Percentiles rank a stretch among this genome's conserved stretches.
Conservation (phyloP, 2,113 vertebrate genomes). For the Vireo altiloquus region DNA sequence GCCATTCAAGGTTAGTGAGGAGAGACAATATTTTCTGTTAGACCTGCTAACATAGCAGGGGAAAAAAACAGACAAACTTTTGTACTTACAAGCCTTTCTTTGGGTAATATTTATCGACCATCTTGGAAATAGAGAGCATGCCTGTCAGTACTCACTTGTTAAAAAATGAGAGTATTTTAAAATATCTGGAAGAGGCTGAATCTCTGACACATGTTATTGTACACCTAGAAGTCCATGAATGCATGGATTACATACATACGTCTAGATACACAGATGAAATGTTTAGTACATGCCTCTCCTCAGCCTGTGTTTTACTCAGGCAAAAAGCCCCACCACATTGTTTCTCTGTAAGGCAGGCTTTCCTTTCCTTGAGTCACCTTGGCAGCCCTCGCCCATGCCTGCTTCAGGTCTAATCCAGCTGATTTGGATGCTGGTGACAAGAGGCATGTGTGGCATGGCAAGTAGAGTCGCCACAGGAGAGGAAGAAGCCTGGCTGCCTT, state of each 20-base stretch:
- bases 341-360: not conserved
- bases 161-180: not conserved
- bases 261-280: rapidly evolving
- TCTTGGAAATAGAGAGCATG: not conserved
- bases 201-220: not conserved
- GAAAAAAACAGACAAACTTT: not conserved
- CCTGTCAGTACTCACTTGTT: not conserved
- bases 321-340: rapidly evolving
- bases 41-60: not conserved
- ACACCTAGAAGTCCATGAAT: not conserved
- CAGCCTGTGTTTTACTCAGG: not conserved
- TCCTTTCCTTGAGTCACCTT: not conserved
- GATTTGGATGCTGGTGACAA: not conserved
- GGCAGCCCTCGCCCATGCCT: rapidly evolving
- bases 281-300: not conserved
- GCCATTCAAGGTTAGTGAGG: not conserved
- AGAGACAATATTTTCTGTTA: not conserved
- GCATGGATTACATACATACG: not conserved
- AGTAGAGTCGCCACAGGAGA: rapidly evolving
- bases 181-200: not conserved
- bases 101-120: not conserved
- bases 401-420: not conserved
- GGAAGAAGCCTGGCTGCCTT: not conserved
- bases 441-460: not conserved
- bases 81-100: not conserved